Evolutionary conservation across 2,888 invertebrate genomes (phyloP).

Genomic region (Polyommatus icarus): DNA sequence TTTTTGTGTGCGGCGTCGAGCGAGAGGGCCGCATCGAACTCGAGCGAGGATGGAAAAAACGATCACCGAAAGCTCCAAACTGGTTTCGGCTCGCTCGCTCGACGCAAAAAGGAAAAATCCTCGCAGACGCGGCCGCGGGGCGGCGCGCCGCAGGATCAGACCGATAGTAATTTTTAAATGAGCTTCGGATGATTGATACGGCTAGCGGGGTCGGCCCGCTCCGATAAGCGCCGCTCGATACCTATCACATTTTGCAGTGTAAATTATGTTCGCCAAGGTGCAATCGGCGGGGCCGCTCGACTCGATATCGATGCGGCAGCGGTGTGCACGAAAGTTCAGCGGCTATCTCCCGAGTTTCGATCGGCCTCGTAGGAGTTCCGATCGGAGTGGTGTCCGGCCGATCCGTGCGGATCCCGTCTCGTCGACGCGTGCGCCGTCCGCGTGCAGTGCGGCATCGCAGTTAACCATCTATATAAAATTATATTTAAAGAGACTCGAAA

Average conservation of each 20-base stretch:
- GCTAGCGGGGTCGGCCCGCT: constrained; percentile 46
- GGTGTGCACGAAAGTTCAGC: neutral
- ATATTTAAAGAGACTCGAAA: constrained; percentile 80
- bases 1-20: constrained; percentile 59
- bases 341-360: constrained; percentile 55
- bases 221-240: constrained; percentile 22
- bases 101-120: constrained; percentile 69
- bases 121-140: constrained; percentile 57
- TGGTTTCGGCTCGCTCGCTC: constrained; percentile 67
- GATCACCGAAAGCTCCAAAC: constrained; percentile 73
- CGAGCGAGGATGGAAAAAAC: constrained; percentile 59
- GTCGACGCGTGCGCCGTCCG: constrained; percentile 73
- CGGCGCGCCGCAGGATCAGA: constrained; percentile 50
- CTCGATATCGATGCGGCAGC: neutral
- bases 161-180: constrained; percentile 56
- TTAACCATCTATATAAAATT: constrained; percentile 70
- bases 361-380: constrained; percentile 44
- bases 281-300: constrained; percentile 17
- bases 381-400: constrained; percentile 54
- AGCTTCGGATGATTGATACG: constrained; percentile 57
- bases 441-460: constrained; percentile 75
- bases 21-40: constrained; percentile 56
- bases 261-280: constrained; percentile 34
- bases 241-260: constrained; percentile 23
- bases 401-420: constrained; percentile 62